Evolutionary conservation across 1,140 invertebrate species (phyloP).

Genomic region (Euglossa dilemma): DNA sequence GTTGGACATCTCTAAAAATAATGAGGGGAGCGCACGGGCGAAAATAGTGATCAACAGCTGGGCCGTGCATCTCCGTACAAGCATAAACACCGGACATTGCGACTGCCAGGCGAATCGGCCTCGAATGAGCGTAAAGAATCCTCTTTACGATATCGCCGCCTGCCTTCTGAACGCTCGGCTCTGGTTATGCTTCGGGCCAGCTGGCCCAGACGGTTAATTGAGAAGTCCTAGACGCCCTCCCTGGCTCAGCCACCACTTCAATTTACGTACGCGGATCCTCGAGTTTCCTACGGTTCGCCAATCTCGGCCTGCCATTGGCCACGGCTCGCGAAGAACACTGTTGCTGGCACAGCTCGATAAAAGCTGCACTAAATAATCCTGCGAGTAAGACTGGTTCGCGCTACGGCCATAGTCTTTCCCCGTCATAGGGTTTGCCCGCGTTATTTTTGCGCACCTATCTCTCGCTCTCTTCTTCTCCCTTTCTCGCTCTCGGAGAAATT

Average conservation of each 20-base stretch:
- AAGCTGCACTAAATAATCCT: conserved; percentile 55
- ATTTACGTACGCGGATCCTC: conserved; percentile 47
- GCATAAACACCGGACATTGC: conserved; percentile 64
- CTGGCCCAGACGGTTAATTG: conserved; percentile 68
- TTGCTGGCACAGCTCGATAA: conserved; percentile 12
- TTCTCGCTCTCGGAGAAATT: neutral
- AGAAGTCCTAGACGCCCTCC: conserved; percentile 54
- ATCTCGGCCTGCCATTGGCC: conserved; percentile 21
- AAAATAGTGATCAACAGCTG: conserved; percentile 49
- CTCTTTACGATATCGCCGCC: conserved; percentile 70
- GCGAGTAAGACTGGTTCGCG: neutral
- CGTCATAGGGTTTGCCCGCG: neutral
- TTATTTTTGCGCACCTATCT: conserved; percentile 6
- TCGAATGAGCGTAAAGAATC: conserved; percentile 73
- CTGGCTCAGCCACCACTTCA: conserved; percentile 36
- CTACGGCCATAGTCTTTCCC: neutral
- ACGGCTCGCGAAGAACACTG: neutral
- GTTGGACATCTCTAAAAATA: conserved; percentile 50
- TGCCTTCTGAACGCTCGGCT: conserved; percentile 41
- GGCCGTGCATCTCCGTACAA: conserved; percentile 48
- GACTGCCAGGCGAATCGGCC: conserved; percentile 58
- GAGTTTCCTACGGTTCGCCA: neutral
- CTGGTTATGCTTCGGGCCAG: conserved; percentile 54
- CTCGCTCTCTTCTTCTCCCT: no score
- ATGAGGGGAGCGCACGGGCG: conserved; percentile 38